Percentiles rank a stretch among this genome's conserved stretches.
phyloP scores from a whole-genome alignment of 2,888 invertebrate genomes.

The Drepana falcataria region DNA sequence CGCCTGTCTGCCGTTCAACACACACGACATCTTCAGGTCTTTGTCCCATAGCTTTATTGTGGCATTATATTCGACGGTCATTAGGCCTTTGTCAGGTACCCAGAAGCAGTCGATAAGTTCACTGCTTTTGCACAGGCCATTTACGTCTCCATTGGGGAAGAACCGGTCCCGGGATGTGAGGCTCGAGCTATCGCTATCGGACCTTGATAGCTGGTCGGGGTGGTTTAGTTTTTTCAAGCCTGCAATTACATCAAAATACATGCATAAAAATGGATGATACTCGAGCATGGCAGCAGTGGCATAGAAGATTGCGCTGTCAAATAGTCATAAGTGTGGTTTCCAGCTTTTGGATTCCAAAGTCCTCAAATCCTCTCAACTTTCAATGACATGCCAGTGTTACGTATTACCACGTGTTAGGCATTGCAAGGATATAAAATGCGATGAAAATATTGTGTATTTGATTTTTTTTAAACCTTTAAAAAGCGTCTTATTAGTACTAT shows the following conservation, averaged over 20 bases:
- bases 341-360: too few species aligned
- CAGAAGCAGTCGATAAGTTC: conserved; percentile 58
- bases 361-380: too few species aligned
- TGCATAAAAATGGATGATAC: too few species aligned
- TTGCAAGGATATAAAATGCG: too few species aligned
- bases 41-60: conserved; percentile 62
- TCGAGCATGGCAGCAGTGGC: too few species aligned
- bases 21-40: conserved; percentile 40
- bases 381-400: too few species aligned
- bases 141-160: conserved; percentile 45
- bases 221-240: conserved; percentile 49
- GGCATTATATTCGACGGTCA: conserved; percentile 61
- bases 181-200: conserved; percentile 49
- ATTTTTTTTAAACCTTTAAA: too few species aligned
- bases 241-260: conserved; percentile 14
- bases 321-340: too few species aligned
- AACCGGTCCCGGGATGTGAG: conserved; percentile 42
- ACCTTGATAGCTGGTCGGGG: conserved; percentile 43
- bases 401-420: too few species aligned
- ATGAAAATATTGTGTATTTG: too few species aligned
- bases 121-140: conserved; percentile 40
- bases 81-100: conserved; percentile 43
- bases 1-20: conserved; percentile 51
- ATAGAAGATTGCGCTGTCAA: too few species aligned
- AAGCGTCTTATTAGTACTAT: too few species aligned